Evolutionary conservation across 2,888 invertebrate genomes (phyloP).

Genomic region (Clistopyga incitator): DNA sequence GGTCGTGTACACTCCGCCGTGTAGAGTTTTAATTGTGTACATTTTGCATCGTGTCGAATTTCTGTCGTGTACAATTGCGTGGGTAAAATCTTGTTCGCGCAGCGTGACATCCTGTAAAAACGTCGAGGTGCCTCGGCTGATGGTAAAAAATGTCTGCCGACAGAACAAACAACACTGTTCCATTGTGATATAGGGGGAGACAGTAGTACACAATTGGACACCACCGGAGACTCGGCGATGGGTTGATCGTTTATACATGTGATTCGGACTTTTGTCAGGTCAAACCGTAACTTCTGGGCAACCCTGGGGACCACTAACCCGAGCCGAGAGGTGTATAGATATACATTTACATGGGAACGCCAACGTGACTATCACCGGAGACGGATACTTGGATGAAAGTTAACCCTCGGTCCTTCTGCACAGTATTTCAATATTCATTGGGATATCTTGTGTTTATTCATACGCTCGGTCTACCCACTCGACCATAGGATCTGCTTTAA

Average conservation of each 20-base stretch:
- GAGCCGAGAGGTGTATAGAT: slow-evolving; percentile 5
- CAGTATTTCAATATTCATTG: slow-evolving; percentile 62
- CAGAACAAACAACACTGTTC: slow-evolving; percentile 29
- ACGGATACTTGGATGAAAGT: slow-evolving; percentile 52
- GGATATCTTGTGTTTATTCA: slow-evolving; percentile 63
- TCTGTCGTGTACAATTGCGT: too few species aligned
- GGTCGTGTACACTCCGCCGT: too few species aligned
- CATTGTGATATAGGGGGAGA: slow-evolving; percentile 21
- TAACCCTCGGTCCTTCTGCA: slow-evolving; percentile 57
- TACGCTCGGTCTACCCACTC: slow-evolving; percentile 35
- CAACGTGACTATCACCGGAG: slow-evolving; percentile 13
- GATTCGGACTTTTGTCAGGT: slow-evolving; percentile 64
- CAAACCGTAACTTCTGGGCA: slow-evolving; percentile 37
- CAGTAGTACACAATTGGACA: slow-evolving; percentile 47
- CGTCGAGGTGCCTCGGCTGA: neutral
- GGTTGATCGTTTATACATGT: slow-evolving; percentile 57
- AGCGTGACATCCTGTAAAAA: too few species aligned
- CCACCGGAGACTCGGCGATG: slow-evolving; percentile 45
- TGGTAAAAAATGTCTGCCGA: neutral
- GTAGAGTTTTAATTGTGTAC: too few species aligned
- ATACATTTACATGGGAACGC: neutral
- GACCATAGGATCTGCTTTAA: slow-evolving; percentile 58
- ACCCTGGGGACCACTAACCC: slow-evolving; percentile 43
- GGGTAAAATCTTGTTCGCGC: too few species aligned
- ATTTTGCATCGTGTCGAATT: too few species aligned